These are phyloP conservation scores for Chrysotoxum bicinctum DNA, from an alignment of 2,888 invertebrate genomes.

Conservation along the genomic window DNA sequence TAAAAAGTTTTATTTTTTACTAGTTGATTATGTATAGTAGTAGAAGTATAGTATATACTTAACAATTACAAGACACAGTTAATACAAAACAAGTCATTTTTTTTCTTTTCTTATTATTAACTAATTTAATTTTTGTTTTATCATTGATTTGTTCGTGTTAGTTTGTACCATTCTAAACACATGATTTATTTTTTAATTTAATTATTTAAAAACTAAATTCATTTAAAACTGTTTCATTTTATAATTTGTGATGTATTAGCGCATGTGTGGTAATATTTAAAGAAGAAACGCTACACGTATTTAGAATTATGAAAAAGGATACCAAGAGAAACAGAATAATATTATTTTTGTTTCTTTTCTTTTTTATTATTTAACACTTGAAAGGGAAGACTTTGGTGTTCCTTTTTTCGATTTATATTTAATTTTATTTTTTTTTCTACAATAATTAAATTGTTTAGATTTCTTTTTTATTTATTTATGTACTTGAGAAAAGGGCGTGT, in stretches of 20 bases:
- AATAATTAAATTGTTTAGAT: conserved; percentile 27
- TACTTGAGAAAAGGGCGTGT: conserved; percentile 44
- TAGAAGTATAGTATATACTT: conserved; percentile 68
- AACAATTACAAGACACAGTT: conserved; percentile 71
- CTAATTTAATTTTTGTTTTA: conserved; percentile 29
- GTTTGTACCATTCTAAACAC: conserved; percentile 68
- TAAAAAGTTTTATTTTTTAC: conserved; percentile 50
- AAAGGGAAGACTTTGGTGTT: conserved; percentile 72
- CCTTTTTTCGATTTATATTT: conserved; percentile 44
- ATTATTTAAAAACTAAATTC: conserved; percentile 15
- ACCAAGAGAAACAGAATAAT: conserved; percentile 39
- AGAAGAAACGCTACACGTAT: conserved; percentile 31
- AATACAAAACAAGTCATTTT: conserved; percentile 65
- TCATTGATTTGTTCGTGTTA: conserved; percentile 54
- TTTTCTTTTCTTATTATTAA: conserved; percentile 21
- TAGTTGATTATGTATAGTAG: conserved; percentile 70
- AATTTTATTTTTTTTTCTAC: conserved; percentile 9
- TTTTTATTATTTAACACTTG: conserved; percentile 49
- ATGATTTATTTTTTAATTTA: conserved; percentile 3
- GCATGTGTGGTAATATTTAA: conserved; percentile 20
- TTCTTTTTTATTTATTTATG: conserved; percentile 2
- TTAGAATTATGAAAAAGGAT: conserved; percentile 40
- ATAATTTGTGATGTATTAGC: conserved; percentile 46
- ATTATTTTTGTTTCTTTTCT: conserved; percentile 4
- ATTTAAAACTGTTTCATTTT: conserved; percentile 34